Conservation (phyloP, 92 coral and sea anemone genomes). For the Epizoanthus rinbou region DNA sequence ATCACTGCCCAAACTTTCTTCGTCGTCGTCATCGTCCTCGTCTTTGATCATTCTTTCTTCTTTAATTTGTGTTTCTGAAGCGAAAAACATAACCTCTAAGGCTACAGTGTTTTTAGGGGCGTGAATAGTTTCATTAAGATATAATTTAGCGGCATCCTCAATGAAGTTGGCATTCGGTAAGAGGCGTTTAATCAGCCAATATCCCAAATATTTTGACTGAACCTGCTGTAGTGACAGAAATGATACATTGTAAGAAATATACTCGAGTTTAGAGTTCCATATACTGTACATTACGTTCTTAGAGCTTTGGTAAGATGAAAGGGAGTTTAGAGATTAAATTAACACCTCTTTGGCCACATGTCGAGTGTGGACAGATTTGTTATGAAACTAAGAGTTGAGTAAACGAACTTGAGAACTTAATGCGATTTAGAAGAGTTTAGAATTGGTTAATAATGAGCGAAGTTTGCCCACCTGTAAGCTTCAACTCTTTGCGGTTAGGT, state of each 20-base stretch:
- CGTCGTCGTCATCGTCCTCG: conserved; percentile 47
- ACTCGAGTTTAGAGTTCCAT: neutral
- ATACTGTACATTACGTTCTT: conserved; percentile 7
- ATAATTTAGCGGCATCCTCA: conserved; percentile 8
- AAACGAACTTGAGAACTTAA: conserved; percentile 64
- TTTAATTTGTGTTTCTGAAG: conserved; percentile 47
- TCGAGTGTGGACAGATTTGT: conserved; percentile 46
- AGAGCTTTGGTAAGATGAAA: conserved; percentile 20
- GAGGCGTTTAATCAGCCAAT: neutral
- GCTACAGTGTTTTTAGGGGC: neutral
- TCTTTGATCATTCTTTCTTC: conserved; percentile 40
- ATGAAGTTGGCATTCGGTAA: neutral
- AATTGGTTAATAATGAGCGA: conserved; percentile 41
- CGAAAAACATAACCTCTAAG: neutral
- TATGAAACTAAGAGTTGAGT: conserved; percentile 61
- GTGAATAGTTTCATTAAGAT: conserved; percentile 23
- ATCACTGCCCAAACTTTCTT: conserved; percentile 64
- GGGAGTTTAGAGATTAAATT: conserved; percentile 61
- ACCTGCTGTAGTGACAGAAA: neutral
- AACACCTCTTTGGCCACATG: conserved; percentile 63
- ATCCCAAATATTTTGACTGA: conserved; percentile 1
- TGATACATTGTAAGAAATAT: neutral
- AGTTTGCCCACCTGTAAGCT: conserved; percentile 34
- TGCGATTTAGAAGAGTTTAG: conserved; percentile 51
- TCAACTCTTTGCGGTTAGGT: conserved; percentile 12